These are phyloP conservation scores for Basileuterus tristriatus DNA, from an alignment of 2,797 vertebrate species.

Conservation along the genomic window DNA sequence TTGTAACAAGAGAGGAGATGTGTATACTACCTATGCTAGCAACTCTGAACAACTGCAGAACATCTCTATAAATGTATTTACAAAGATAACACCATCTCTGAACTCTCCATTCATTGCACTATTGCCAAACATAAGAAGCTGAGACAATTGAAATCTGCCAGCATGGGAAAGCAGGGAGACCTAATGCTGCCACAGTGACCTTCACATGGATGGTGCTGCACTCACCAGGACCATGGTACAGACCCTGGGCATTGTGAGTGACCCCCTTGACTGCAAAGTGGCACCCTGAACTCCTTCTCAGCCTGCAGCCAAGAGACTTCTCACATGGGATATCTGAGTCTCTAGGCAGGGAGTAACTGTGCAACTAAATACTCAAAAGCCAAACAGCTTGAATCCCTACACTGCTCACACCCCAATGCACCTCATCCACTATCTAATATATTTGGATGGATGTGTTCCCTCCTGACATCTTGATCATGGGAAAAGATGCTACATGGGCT, in stretches of 20 bases:
- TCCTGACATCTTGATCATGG: not conserved
- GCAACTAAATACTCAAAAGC: not conserved
- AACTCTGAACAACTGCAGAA: not conserved
- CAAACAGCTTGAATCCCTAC: not conserved
- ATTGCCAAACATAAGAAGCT: slow-evolving; percentile 32
- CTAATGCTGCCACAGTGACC: not conserved
- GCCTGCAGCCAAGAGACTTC: not conserved
- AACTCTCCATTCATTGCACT: slow-evolving; percentile 42
- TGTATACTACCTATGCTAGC: not conserved
- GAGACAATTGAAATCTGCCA: slow-evolving; percentile 20
- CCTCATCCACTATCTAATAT: not conserved
- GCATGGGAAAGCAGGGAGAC: not conserved
- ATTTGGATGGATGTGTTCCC: not conserved
- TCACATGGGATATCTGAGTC: not conserved
- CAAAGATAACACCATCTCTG: not conserved
- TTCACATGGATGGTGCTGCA: not conserved
- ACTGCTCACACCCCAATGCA: accelerated
- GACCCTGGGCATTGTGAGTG: not conserved
- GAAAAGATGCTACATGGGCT: not conserved
- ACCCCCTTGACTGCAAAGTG: not conserved
- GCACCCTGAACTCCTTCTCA: not conserved
- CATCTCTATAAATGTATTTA: slow-evolving; percentile 5
- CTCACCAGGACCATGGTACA: not conserved
- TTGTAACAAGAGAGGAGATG: not conserved
- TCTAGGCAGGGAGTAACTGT: not conserved